Base-by-base conservation (phyloP, 2,888 invertebrate genomes). In the Byasa hedistus region DNA sequence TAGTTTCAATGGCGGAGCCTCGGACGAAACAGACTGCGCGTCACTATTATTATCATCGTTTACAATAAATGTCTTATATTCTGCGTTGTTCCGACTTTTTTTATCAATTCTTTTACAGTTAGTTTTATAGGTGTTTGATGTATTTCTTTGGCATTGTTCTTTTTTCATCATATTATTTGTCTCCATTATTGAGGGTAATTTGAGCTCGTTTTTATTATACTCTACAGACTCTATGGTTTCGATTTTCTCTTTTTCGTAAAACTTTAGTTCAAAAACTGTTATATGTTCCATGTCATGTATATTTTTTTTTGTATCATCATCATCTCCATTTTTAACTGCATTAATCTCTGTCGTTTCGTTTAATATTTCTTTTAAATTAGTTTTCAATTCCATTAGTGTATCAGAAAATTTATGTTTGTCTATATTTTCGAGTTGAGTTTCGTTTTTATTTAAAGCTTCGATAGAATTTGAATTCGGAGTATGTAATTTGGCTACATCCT, bases 211-310 rank as follows among this genome's bases (percentile, higher is more conserved):
- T 24, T 73, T 51, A 8, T 69, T 69, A 32, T 71, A 68, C 44
- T 76, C 21, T 48, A 19, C 54, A 54, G 52, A 65, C 63, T 39
- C 65, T 56, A 65, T 76, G 72, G 17, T 68, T 48, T 55, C 55
- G 61, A 61, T 23, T 24, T 65, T 52, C 68, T 75, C 73, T 68
- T 76, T 74, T 64, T 85, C 83, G 69, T 79, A 80, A 68, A 82
- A 79, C 72, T 86, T 84, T 51, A 86, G 70, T 73, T 84, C 82
- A 74, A 89, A 91, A 59, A 89, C 81, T 55, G 87, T 86, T 59
- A 90, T 87, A 70, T 90, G 89, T 75, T 89, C 89, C 87, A 91
- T 81, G 68, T 87, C 85, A 69, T 80, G 79, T 19, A 86, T 80
- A 57, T 82, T 81, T 72, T 73, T 82, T 66, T 74, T 76, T 10